Evolutionary conservation across 2,888 invertebrate species (phyloP).

Genomic region (Heteromyza rotundicornis): DNA sequence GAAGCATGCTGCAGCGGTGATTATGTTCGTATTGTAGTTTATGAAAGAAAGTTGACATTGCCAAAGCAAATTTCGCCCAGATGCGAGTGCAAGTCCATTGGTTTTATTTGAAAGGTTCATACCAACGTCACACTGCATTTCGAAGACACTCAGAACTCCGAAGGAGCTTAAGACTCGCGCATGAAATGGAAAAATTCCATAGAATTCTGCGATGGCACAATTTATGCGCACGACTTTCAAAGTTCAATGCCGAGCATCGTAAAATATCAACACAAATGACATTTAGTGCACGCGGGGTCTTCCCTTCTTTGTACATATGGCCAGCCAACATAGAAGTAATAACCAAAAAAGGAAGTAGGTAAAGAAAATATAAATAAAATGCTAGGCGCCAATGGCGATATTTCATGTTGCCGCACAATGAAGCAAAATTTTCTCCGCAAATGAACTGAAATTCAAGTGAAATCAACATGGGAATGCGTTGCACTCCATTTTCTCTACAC

Average conservation of each 20-base stretch:
- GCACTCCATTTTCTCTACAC: neutral
- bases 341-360: too few relatives aligned
- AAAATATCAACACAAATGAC: conserved; percentile 48
- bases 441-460: conserved; percentile 10
- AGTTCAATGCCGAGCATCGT: conserved; percentile 56
- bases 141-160: too few relatives aligned
- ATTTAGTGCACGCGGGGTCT: conserved; percentile 17
- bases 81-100: neutral
- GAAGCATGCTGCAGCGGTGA: conserved; percentile 15
- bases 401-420: conserved; percentile 9
- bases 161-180: too few relatives aligned
- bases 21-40: conserved; percentile 1
- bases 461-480: neutral
- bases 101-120: too few relatives aligned
- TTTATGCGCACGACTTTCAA: conserved; percentile 50
- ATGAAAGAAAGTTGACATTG: conserved; percentile 14
- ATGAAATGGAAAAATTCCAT: neutral
- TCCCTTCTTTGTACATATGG: neutral
- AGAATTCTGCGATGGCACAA: conserved; percentile 28
- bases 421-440: conserved; percentile 14
- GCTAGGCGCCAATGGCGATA: conserved; percentile 26
- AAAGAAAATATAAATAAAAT: too few relatives aligned
- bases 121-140: too few relatives aligned
- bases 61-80: conserved; percentile 6
- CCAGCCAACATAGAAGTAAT: neutral